Conservation (phyloP, 2,797 vertebrate genomes). For the Thripadectes ignobilis region DNA sequence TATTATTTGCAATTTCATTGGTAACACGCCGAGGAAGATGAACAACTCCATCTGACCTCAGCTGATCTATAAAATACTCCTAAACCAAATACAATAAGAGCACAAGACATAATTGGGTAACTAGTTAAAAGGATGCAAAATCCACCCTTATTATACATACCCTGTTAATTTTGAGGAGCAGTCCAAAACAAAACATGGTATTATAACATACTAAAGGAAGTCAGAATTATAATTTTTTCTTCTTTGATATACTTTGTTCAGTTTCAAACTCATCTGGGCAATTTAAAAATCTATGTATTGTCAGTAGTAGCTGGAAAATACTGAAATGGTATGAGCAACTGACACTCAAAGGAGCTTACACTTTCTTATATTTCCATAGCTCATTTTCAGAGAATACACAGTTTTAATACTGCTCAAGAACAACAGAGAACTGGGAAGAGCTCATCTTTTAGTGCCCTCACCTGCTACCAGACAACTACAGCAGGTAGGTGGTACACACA, state of each 20-base stretch:
- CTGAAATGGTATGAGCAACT: background rate
- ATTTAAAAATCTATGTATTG: background rate
- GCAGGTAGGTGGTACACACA: accelerated
- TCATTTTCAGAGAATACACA: background rate
- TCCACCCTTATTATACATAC: background rate
- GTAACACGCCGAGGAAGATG: slow-evolving; percentile 90
- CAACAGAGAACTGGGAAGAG: background rate
- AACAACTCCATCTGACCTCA: slow-evolving; percentile 86
- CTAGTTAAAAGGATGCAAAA: background rate
- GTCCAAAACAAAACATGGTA: background rate
- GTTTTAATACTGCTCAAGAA: background rate
- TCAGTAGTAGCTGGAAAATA: background rate
- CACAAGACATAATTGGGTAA: background rate
- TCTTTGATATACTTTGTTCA: background rate
- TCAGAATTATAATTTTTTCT: background rate
- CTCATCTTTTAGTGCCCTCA: background rate
- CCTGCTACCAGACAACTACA: background rate
- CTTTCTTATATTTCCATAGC: background rate
- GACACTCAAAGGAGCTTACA: background rate
- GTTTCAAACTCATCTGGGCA: background rate
- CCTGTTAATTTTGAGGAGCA: background rate
- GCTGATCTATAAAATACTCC: slow-evolving; percentile 93
- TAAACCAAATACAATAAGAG: slow-evolving; percentile 55
- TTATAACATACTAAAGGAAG: background rate
- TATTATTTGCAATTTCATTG: slow-evolving; percentile 85